Percentiles rank a stretch among this genome's conserved stretches.
phyloP scores from a whole-genome alignment of 2,888 invertebrate genomes.

The Machimus atricapillus region DNA sequence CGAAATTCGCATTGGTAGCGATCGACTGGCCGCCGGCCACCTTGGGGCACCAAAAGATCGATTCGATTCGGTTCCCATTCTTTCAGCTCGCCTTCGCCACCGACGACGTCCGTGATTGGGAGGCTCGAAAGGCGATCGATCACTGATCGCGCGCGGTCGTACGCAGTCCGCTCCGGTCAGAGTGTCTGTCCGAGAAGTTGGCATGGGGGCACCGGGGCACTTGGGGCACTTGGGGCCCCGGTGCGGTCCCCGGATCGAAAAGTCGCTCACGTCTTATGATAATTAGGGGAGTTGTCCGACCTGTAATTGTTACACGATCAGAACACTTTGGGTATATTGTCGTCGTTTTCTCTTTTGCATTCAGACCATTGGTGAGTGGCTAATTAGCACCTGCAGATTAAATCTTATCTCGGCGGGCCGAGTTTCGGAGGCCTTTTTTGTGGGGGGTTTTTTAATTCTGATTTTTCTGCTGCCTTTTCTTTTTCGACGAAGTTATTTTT shows the following conservation, averaged over 20 bases:
- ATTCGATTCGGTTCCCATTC: slow-evolving; percentile 31
- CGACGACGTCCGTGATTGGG: slow-evolving; percentile 30
- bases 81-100: slow-evolving; percentile 20
- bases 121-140: slow-evolving; percentile 4
- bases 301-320: slow-evolving; percentile 32
- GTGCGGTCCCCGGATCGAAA: neutral
- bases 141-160: slow-evolving; percentile 1
- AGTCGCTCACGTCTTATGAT: slow-evolving; percentile 27
- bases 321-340: neutral
- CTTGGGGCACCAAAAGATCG: slow-evolving; percentile 3
- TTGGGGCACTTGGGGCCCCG: neutral
- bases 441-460: neutral
- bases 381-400: slow-evolving; percentile 32
- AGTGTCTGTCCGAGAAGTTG: neutral
- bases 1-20: slow-evolving; percentile 1
- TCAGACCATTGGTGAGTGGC: slow-evolving; percentile 2
- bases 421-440: neutral
- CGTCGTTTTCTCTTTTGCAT: neutral
- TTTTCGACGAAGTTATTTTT: neutral
- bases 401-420: neutral
- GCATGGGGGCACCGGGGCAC: neutral
- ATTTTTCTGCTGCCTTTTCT: neutral
- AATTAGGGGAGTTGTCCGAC: slow-evolving; percentile 39
- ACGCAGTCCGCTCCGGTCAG: neutral
- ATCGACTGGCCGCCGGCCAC: neutral